These are phyloP conservation scores for Tortricodes alternella DNA, from an alignment of 2,888 invertebrate genomes.

Conservation along the genomic window DNA sequence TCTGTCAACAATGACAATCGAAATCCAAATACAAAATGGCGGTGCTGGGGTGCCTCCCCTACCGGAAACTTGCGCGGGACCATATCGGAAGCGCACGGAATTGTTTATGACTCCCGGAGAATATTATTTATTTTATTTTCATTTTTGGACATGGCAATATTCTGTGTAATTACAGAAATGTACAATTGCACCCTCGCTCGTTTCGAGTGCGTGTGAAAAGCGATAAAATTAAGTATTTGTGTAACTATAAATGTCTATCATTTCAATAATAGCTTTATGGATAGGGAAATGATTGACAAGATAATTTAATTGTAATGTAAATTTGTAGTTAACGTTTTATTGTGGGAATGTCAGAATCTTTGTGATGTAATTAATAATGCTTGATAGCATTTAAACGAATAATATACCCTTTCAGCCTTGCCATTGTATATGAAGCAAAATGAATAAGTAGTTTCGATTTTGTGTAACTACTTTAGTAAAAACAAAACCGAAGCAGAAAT, in stretches of 20 bases:
- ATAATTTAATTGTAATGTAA: constrained; percentile 28
- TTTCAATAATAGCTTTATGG: constrained; percentile 18
- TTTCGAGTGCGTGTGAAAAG: constrained; percentile 33
- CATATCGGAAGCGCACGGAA: constrained; percentile 66
- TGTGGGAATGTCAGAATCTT: constrained; percentile 18
- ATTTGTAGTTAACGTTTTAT: constrained; percentile 26
- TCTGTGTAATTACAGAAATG: constrained; percentile 53
- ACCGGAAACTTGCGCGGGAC: constrained; percentile 58
- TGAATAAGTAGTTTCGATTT: too few relatives aligned
- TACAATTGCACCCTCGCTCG: constrained; percentile 36
- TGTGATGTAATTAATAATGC: constrained; percentile 3
- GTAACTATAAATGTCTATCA: constrained; percentile 22
- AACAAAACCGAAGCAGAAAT: too few relatives aligned
- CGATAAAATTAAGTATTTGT: constrained; percentile 27
- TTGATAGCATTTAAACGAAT: not conserved
- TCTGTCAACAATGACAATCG: constrained; percentile 55
- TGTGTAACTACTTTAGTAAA: too few relatives aligned
- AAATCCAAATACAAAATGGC: constrained; percentile 72
- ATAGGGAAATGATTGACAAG: constrained; percentile 28
- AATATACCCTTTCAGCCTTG: too few relatives aligned
- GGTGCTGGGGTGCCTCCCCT: constrained; percentile 69
- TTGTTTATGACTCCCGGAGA: constrained; percentile 60
- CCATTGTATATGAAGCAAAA: too few relatives aligned
- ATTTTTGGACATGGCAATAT: constrained; percentile 62
- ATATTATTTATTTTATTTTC: constrained; percentile 65